Conservation (phyloP, 2,797 vertebrate genomes). For the Ceryle rudis region DNA sequence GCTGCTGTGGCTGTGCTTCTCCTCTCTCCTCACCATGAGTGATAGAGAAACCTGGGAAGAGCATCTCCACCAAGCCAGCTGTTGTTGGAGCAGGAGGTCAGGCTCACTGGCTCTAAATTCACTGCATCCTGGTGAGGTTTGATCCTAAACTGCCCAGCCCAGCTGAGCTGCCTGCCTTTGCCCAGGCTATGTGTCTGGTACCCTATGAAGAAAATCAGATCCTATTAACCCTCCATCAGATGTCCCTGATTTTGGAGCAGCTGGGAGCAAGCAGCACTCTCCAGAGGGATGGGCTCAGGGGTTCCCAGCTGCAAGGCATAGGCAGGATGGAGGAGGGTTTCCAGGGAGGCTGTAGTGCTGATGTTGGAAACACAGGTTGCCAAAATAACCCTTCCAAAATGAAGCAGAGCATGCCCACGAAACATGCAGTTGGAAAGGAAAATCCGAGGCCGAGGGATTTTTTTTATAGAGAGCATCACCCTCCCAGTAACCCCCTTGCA, state of each 20-base stretch:
- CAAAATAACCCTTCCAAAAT: neutral
- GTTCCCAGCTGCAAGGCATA: neutral
- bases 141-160: neutral
- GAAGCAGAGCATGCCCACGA: fast-evolving
- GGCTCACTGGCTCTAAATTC: neutral
- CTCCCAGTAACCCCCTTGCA: too few species aligned
- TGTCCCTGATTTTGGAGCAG: neutral
- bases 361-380: neutral
- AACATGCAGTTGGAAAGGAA: neutral
- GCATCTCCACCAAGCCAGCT: neutral
- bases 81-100: neutral
- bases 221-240: fast-evolving
- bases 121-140: neutral
- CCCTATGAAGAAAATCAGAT: neutral
- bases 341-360: neutral
- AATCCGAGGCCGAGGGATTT: neutral
- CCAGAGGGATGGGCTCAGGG: neutral
- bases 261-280: neutral
- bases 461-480: neutral
- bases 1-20: neutral
- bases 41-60: too few species aligned
- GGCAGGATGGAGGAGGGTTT: fast-evolving
- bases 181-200: neutral
- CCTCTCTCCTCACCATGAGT: neutral
- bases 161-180: neutral